phyloP scores from a whole-genome alignment of 2,888 invertebrate species.

The Alviniconcha strummeri region DNA sequence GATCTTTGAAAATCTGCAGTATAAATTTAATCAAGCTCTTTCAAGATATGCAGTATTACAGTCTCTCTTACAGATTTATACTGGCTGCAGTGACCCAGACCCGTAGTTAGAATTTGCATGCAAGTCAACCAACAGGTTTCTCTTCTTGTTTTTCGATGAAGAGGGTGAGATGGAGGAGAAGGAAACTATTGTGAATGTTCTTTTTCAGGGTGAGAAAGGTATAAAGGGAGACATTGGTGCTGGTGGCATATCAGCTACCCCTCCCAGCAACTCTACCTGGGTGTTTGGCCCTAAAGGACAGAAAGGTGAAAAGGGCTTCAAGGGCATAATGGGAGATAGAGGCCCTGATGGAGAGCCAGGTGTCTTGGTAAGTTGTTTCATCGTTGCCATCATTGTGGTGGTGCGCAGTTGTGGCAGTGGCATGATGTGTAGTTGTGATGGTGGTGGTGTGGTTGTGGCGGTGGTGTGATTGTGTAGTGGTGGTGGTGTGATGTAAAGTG shows the following conservation, averaged over 20 bases:
- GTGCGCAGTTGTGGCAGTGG: too few species aligned
- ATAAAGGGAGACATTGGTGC: conserved; percentile 45
- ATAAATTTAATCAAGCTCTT: too few species aligned
- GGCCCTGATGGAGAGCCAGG: conserved; percentile 39
- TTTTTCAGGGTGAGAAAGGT: conserved; percentile 42
- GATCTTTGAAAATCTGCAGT: too few species aligned
- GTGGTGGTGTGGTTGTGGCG: neutral
- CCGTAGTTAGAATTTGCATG: too few species aligned
- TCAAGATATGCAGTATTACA: too few species aligned
- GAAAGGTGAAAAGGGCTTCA: conserved; percentile 40
- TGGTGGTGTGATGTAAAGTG: neutral
- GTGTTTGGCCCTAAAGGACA: conserved; percentile 33
- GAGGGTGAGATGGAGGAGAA: too few species aligned
- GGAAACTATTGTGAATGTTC: too few species aligned
- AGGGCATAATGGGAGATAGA: conserved; percentile 38
- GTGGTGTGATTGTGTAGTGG: neutral
- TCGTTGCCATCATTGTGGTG: neutral
- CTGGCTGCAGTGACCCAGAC: too few species aligned
- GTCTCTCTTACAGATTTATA: too few species aligned
- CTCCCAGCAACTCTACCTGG: conserved; percentile 23
- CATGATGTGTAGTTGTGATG: neutral
- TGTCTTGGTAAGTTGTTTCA: neutral
- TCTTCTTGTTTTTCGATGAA: too few species aligned
- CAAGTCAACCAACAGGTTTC: too few species aligned
- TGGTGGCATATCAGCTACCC: conserved; percentile 21